These are phyloP conservation scores for Paedocypris sp. DNA, from an alignment of 2,113 vertebrate species.

Conservation along the genomic window DNA sequence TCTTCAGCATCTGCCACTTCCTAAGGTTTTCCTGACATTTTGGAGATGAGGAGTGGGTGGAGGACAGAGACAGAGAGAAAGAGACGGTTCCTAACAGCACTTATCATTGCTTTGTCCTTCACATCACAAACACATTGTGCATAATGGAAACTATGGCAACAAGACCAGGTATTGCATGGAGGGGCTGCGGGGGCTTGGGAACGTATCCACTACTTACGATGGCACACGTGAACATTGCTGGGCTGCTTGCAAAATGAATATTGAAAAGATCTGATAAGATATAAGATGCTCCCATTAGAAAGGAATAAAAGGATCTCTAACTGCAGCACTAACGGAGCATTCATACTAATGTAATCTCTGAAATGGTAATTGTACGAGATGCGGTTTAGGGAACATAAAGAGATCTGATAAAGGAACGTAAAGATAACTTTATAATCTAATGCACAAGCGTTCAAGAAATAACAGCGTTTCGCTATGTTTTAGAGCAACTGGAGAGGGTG, in stretches of 20 bases:
- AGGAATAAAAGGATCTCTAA: neutral
- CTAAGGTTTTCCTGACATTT: constrained; percentile 3
- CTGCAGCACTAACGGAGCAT: neutral
- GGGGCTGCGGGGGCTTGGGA: constrained; percentile 15
- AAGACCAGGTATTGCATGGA: constrained; percentile 32
- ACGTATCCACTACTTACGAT: neutral
- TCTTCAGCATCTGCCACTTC: neutral
- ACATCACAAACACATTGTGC: constrained; percentile 46
- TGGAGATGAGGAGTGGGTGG: neutral
- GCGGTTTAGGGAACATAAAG: neutral
- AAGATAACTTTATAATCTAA: neutral
- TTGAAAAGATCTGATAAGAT: neutral
- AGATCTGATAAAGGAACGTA: neutral
- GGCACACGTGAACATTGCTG: neutral
- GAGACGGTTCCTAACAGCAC: constrained; percentile 29
- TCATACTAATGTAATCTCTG: neutral
- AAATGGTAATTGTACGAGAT: neutral
- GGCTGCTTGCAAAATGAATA: neutral
- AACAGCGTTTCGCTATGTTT: neutral
- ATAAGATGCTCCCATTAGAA: neutral
- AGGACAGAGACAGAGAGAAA: neutral
- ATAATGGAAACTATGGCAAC: constrained; percentile 60
- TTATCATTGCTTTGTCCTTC: constrained; percentile 53
- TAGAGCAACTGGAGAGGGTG: neutral
- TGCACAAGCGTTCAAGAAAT: neutral